Evolutionary conservation across 2,113 vertebrate species (phyloP).

Genomic region (Callocephalon fimbriatum): DNA sequence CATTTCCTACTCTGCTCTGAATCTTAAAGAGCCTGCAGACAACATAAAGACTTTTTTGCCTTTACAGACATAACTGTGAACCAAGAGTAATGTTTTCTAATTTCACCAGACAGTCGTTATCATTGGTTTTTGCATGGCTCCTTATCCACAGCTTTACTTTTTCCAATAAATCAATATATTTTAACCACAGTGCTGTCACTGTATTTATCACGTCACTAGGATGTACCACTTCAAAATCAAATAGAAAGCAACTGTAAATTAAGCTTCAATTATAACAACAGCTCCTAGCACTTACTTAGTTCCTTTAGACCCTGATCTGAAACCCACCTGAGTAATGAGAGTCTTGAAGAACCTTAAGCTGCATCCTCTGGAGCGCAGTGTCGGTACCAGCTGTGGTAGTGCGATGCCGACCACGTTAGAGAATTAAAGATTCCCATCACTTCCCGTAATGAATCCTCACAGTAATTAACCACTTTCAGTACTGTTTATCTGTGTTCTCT

Average conservation of each 20-base stretch:
- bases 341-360: background rate
- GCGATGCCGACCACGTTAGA: background rate
- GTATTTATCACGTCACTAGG: background rate
- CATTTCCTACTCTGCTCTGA: background rate
- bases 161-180: background rate
- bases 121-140: background rate
- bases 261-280: background rate
- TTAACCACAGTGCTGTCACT: background rate
- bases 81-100: background rate
- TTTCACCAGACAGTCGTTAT: background rate
- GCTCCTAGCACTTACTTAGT: background rate
- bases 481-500: background rate
- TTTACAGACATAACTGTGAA: background rate
- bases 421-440: background rate
- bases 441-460: background rate
- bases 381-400: background rate
- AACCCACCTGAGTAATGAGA: background rate
- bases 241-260: background rate
- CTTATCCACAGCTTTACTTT: background rate
- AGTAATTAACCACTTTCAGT: background rate
- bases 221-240: background rate
- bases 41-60: background rate
- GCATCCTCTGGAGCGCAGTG: rapidly evolving
- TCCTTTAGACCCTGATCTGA: background rate
- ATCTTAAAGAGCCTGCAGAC: background rate